Conservation (phyloP, 2,113 vertebrate species). For the Ptychochromis oligacanthus region DNA sequence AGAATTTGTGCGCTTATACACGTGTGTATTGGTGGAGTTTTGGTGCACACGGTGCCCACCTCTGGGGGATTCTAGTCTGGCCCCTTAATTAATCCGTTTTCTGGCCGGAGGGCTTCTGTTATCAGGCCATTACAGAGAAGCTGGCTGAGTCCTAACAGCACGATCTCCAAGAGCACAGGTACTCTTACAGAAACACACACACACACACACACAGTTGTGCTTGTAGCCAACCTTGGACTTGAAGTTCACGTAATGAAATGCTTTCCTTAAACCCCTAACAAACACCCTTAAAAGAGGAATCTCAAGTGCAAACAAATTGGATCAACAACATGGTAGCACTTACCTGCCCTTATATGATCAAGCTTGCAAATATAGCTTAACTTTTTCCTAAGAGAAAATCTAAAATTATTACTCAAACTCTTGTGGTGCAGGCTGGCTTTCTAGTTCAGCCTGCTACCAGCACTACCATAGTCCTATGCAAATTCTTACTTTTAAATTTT, state of each 20-base stretch:
- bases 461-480: not conserved
- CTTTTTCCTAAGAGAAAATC: not conserved
- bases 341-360: not conserved
- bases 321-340: not conserved
- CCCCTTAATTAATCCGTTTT: constrained; percentile 58
- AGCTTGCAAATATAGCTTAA: not conserved
- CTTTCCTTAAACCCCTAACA: not conserved
- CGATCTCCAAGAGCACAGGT: constrained; percentile 7
- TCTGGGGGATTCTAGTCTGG: constrained; percentile 39
- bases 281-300: not conserved
- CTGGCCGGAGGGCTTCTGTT: constrained; percentile 42
- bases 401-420: not conserved
- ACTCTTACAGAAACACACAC: not conserved
- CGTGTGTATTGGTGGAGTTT: not conserved
- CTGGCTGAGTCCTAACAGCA: constrained; percentile 22
- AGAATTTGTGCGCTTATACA: not conserved
- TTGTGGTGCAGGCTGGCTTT: not conserved
- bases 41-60: constrained; percentile 7
- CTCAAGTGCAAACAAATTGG: not conserved
- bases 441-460: not conserved
- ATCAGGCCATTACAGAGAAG: constrained; percentile 39
- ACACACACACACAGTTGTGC: not conserved
- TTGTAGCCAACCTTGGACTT: not conserved
- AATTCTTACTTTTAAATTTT: not conserved
- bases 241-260: not conserved